Conservation (phyloP, 2,113 vertebrate species). For the Circaetus cinerascens region DNA sequence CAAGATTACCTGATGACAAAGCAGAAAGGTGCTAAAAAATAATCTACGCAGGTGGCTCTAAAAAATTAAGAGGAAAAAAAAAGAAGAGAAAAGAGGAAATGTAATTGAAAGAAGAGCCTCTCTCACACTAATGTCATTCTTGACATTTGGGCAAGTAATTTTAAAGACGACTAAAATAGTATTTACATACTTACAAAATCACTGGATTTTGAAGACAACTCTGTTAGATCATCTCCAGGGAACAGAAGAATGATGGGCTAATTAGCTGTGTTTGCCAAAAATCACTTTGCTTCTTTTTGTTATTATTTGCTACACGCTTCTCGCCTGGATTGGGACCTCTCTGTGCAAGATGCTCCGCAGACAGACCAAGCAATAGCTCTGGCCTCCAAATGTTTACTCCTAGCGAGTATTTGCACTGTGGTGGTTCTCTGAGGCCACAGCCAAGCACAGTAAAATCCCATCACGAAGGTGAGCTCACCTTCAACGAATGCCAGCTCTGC, state of each 20-base stretch:
- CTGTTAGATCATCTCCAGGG: not conserved
- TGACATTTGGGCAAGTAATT: conserved; percentile 44
- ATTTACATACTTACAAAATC: conserved; percentile 38
- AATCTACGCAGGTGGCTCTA: not conserved
- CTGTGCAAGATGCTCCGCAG: not conserved
- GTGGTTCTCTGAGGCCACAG: not conserved
- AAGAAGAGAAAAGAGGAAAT: not conserved
- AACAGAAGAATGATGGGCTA: not conserved
- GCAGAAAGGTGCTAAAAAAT: not conserved
- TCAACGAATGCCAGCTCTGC: not conserved
- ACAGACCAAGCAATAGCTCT: not conserved
- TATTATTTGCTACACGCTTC: not conserved
- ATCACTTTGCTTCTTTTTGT: not conserved
- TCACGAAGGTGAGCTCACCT: not conserved
- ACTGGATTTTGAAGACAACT: conserved; percentile 12
- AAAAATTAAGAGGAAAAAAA: not conserved
- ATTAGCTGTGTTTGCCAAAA: conserved; percentile 15
- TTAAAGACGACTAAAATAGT: conserved; percentile 39
- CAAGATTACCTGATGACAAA: not conserved
- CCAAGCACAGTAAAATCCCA: conserved; percentile 18
- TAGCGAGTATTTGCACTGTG: not conserved
- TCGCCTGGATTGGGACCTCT: not conserved
- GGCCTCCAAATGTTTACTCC: conserved; percentile 35
- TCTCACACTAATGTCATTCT: conserved; percentile 1
- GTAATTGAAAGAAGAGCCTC: not conserved